Evolutionary conservation across 2,888 invertebrate genomes (phyloP), one percentile per base, ranked within the genome.

Genomic region (Dicyrtomina minuta): DNA sequence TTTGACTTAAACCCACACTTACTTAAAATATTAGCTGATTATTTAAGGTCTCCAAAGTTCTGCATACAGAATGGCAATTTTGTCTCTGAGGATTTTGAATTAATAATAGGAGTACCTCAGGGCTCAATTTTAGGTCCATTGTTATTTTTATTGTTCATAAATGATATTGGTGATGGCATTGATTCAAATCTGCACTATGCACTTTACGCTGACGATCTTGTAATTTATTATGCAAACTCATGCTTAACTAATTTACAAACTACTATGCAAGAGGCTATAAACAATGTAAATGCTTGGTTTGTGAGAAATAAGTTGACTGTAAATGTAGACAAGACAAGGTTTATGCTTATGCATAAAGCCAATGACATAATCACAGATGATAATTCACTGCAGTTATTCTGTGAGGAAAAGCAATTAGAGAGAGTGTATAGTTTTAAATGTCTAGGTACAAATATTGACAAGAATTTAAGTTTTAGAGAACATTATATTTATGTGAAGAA

Each of bases 141-240:
- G 13, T 12, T 64, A 13, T 72, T 60, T 53, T 26, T 59, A 1
- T 13, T 64, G 0, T 72, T 62, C 61, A 70, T 70, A 12, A 67
- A 73, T 64, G 69, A 68, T 15, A 64, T 73, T 27, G 46, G 51
- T 33, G n/a, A 20, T 15, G 46, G n/a, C 3, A 22, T 71, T 13
- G 13, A 46, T 46, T 46, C 46, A 12, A 27, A 51, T 15, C 8
- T 73, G 4, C 22, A 12, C 8, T 68, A 51, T 33, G 6, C 43
- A 1, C 17, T 68, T 0, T 71, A 61, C 33, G 71, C 71, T 5
- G 68, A 71, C 22, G 71, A 71, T 22, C 13, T 66, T 2, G 68
- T 62, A 0, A 24, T 60, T 5, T 65, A n/a, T 43, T 17, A 15
- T 46, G 15, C 3, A 17, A 46, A 46, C 46, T 15, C 8, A 4